Base-by-base conservation (phyloP, 2,113 vertebrate genomes). In the Leptosomus discolor region DNA sequence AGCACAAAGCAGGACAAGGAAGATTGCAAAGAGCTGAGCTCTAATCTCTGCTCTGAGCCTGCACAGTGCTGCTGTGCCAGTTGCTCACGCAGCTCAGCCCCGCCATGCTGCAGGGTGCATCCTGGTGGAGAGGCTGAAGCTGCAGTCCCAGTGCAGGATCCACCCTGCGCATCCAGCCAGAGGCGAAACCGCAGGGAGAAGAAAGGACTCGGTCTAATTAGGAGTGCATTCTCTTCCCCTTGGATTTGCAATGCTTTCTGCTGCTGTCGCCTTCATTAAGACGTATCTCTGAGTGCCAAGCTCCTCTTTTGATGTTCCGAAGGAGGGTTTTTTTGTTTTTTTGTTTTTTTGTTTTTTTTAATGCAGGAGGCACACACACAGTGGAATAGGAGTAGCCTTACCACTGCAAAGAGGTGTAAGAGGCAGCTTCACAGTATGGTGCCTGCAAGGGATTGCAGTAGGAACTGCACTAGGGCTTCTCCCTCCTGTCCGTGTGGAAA, bases 261-360 rank as follows among this genome's bases (percentile, higher is more conserved):
- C 92, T 75, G 83, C 95, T 75, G 78, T 92, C 85, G 73, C 91
- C 76, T 88, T 92, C 96, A 69, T 77, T 69, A 80, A 93, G 93
- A 83, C 53, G 3, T 64, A 80, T 26, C 70, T 84, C 76, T 2
- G 21, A 88, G 67, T 75, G 88, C 90, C 91, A 56, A 27, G 61
- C 17, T 2, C 65, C 22, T 63, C 92, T 91, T 95, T 78, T 45
- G 87, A 82, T 89, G 68, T 54, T 92, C 57, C 36, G 61, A 4
- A 63, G 54, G 82, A 90, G 58, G 45, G 45, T 17, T 24, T 67
- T 67, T 21, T 30, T n/a, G 12, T 39, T 63, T 39, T 22, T 34
- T 53, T 24, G 7, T 4, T 8, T 41, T 50, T 51, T 26, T 56
- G 63, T 53, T 34, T 19, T 36, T 46, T 56, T 61, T 53, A 3